A percentile compares a stretch with the other conserved stretches of the same genome.
phyloP scores from a whole-genome alignment of 2,113 vertebrate genomes.

The Crotalus viridis region DNA sequence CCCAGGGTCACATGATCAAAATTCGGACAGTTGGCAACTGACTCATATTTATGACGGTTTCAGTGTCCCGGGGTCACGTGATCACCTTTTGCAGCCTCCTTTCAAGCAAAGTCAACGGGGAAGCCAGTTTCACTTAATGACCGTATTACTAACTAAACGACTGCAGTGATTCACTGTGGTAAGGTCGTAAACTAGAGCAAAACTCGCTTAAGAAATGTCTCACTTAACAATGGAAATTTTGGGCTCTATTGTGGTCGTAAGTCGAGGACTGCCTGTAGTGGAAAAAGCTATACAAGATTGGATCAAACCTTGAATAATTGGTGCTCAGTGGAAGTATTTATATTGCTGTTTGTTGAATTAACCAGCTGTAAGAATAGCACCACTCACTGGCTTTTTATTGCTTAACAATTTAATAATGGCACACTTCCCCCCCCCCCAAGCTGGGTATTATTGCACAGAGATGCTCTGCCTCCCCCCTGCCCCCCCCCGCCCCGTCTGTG shows the following conservation, averaged over 20 bases:
- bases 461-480: neutral
- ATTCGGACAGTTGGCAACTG: neutral
- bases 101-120: neutral
- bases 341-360: neutral
- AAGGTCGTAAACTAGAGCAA: neutral
- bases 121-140: neutral
- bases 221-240: neutral
- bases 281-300: accelerated
- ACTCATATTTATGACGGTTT: neutral
- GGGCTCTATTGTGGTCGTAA: neutral
- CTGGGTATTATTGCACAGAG: neutral
- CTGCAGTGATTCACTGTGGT: neutral
- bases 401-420: neutral
- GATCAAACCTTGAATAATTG: neutral
- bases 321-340: neutral
- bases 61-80: neutral
- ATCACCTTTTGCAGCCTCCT: neutral
- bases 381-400: neutral
- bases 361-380: neutral
- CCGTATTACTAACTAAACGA: neutral
- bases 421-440: neutral
- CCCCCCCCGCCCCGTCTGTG: neutral
- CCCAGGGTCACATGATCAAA: neutral
- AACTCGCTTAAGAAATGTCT: neutral
- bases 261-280: neutral